Percentiles rank a stretch among this genome's conserved stretches.
These are phyloP conservation scores for Clanis bilineata DNA, from an alignment of 2,888 invertebrate species.

Conservation along the genomic window DNA sequence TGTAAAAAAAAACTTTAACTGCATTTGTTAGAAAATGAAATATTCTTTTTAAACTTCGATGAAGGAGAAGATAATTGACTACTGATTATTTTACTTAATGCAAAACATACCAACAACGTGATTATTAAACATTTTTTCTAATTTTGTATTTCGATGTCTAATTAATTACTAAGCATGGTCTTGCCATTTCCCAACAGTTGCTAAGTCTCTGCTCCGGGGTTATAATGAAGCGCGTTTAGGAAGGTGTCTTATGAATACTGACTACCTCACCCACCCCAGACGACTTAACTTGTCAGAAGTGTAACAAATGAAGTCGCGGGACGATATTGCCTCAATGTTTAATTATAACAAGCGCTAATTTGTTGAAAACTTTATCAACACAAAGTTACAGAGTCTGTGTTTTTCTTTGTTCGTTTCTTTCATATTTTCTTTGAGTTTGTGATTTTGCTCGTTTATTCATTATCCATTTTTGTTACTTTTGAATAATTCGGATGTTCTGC, in stretches of 20 bases:
- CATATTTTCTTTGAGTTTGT: neutral
- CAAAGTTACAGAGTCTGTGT: constrained; percentile 5
- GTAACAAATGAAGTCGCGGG: constrained; percentile 54
- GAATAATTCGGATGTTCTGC: neutral
- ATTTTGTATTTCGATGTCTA: neutral
- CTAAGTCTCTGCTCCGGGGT: constrained; percentile 46
- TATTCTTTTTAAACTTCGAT: too few relatives aligned
- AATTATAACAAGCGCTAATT: constrained; percentile 45
- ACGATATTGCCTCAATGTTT: constrained; percentile 57
- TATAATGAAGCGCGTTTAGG: constrained; percentile 58
- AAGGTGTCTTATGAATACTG: constrained; percentile 76
- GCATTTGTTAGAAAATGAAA: too few relatives aligned
- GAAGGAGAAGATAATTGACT: too few relatives aligned
- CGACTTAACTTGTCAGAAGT: constrained; percentile 75
- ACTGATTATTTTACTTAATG: too few relatives aligned
- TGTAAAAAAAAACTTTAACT: too few relatives aligned
- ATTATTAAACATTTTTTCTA: too few relatives aligned
- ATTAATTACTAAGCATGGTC: constrained; percentile 5
- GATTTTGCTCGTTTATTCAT: neutral
- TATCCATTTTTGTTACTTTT: neutral
- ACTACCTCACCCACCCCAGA: constrained; percentile 55
- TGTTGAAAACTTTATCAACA: constrained; percentile 17
- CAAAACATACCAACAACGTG: too few relatives aligned
- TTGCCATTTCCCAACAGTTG: constrained; percentile 40
- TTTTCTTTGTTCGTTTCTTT: constrained; percentile 11